Base-by-base conservation (phyloP, 2,113 vertebrate species). In the Ochotona curzoniae region DNA sequence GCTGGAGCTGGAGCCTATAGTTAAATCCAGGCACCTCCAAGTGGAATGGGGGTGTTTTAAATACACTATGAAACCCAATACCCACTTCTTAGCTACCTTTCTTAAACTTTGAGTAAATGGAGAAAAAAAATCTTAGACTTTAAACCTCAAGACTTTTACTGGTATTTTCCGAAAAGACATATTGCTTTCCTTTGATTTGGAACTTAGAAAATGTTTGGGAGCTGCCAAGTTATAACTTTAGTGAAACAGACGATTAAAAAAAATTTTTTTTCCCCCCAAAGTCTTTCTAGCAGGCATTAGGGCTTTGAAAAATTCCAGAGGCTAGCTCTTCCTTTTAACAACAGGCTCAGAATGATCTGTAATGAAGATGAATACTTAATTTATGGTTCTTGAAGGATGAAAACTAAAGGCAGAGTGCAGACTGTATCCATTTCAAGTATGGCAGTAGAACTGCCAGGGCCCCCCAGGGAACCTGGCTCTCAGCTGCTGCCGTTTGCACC, bases 331-430 rank as follows among this genome's bases (percentile, higher is more conserved):
- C 60, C 66, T 88, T 10, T 38, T 69, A 2, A 57, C 57, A 75
- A n/a, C 35, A 61, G 75, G 61, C 63, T 91, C 54, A 44, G 25
- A 64, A 73, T 57, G 86, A 38, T 83, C 0, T 61, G 25, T n/a
- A 74, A 85, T 82, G 51, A 84, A 82, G 49, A 81, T 51, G 87
- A 86, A 91, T 83, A 26, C 21, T 93, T 89, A 73, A 91, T 79
- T 28, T 0, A 0, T 82, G 67, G 30, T 25, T 71, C 14, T 78
- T 87, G 69, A 54, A 87, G 25, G 21, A 30, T 66, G 89, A 51
- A 32, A 71, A 54, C 21, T 49, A 2, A n/a, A 89, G 66, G 75
- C 70, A 8, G 51, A 91, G 15, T 64, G 17, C 44, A 1, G 14
- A 12, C 32, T 21, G 0, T 66, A 0, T 84, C 18, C 1, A 1